Base-by-base conservation (phyloP, 2,888 invertebrate genomes). In the Cheiracanthium punctorium region DNA sequence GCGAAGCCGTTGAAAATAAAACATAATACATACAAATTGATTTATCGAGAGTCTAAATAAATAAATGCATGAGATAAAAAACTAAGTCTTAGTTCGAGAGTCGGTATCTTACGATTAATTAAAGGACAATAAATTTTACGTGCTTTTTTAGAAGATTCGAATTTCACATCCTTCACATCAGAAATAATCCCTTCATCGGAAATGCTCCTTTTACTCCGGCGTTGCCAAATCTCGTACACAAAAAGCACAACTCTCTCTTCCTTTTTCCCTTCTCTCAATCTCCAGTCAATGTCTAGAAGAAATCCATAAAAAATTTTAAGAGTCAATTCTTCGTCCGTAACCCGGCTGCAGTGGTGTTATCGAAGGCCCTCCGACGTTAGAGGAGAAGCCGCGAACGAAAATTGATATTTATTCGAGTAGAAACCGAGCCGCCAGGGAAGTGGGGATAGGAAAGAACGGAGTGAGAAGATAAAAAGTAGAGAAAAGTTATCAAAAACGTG, bases 381-480 rank as follows among this genome's bases (percentile, higher is more conserved):
- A n/a, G 17, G 24, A 58, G 20, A 70, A 58, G 64, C 28, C 70
- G 58, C 48, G 79, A 71, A 43, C 37, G 58, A 32, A 58, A 30
- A 64, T 80, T 72, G 70, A 80, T 80, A 80, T 80, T 80, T 80
- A 80, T 80, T 80, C 72, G 80, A 29, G 64, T 65, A 43, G 65
- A 72, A 58, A 73, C 29, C 28, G 28, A 24, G 37, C 64, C 65
- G 72, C 71, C 71, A 5, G 24, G 41, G 28, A 28, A 5, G 20
- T n/a, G 17, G 33, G 70, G 58, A 29, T 71, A 72, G n/a, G 48
- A 52, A 28, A 17, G 29, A 52, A 17, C 17, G 17, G 48, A 17
- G 29, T 32, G 10, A 10, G 48, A 52, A 24, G 43, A 32, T 69
- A 65, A 33, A 69, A 69, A 69, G 33, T 33, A 29, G 29, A 67